Base-by-base conservation (phyloP, 2,888 invertebrate genomes). In the Hybos culiciformis region DNA sequence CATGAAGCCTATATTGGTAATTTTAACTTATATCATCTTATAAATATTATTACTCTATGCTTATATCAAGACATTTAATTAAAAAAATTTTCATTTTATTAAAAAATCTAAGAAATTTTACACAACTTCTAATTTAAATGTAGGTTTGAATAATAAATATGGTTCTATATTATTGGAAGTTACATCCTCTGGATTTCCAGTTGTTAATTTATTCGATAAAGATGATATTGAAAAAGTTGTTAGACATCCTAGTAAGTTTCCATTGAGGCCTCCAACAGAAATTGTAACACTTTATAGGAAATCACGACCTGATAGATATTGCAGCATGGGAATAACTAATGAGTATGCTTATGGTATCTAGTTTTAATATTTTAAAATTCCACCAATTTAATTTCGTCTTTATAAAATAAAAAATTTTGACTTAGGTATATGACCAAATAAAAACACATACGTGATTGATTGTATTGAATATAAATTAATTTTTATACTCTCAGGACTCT, bases 211-310 rank as follows among this genome's bases (percentile, higher is more conserved):
- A 41, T 80, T 80, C 21, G 77, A 80, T 41, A 71, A 76, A 26
- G 63, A 66, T 2, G 85, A 85, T 50, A 77, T 90, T 49, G 85
- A 87, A 57, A 74, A 75, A 23, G 79, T 88, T 14, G 67, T 87
- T n/a, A 75, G 76, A 51, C 73, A 77, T 47, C 75, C 78, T 11
- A 78, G 82, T 48, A 80, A 77, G 58, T 79, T 78, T 55, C 87
- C 87, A 1, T 75, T 83, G 54, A 72, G 90, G 15, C 88, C 90
- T 11, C 83, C 84, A 24, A 84, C 84, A 2, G 85, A 85, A 66
- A 82, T 85, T 50, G 78, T 84, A 19, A 78, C 80, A 38, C 71
- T 77, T 53, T 88, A 88, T 65, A 70, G 88, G 23, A 71, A 68
- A 42, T 76, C 77, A 34, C 70, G 81, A 15, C 82, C 81, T 0